A percentile compares a stretch with the other conserved stretches of the same genome.
Evolutionary conservation across 2,888 invertebrate species (phyloP).

Genomic region (Drosophila nigritarsus): DNA sequence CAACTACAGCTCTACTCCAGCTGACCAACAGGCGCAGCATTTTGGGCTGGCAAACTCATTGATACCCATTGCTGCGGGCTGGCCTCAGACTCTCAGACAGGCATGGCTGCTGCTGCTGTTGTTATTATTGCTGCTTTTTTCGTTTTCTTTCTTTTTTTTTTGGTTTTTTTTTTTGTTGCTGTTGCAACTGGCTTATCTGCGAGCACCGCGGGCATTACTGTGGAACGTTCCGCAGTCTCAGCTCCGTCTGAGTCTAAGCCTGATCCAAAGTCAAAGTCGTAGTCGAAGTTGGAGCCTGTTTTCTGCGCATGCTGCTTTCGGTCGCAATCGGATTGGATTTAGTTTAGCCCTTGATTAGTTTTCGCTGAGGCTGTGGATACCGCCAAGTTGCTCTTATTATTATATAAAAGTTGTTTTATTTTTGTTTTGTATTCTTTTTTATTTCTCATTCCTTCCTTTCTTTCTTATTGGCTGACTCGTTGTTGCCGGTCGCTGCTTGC

Average conservation of each 20-base stretch:
- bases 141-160: not conserved
- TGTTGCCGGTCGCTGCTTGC: constrained; percentile 33
- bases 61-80: constrained; percentile 73
- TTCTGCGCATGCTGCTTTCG: constrained; percentile 67
- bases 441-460: constrained; percentile 20
- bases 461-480: constrained; percentile 47
- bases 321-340: constrained; percentile 83
- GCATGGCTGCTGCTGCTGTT: constrained; percentile 55
- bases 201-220: constrained; percentile 62
- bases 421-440: constrained; percentile 23
- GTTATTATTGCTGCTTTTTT: constrained; percentile 26
- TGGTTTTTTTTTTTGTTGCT: constrained; percentile 16
- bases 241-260: constrained; percentile 21
- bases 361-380: constrained; percentile 72
- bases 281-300: constrained; percentile 32
- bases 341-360: constrained; percentile 85
- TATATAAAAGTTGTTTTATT: constrained; percentile 64
- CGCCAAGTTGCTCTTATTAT: constrained; percentile 76
- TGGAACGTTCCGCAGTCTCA: constrained; percentile 21
- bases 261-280: constrained; percentile 22
- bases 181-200: constrained; percentile 59
- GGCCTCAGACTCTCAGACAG: constrained; percentile 44
- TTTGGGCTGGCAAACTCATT: constrained; percentile 71
- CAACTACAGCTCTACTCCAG: constrained; percentile 27
- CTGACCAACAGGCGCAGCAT: constrained; percentile 67